Base-by-base conservation (phyloP, 2,113 vertebrate species). In the Phoxinus phoxinus region DNA sequence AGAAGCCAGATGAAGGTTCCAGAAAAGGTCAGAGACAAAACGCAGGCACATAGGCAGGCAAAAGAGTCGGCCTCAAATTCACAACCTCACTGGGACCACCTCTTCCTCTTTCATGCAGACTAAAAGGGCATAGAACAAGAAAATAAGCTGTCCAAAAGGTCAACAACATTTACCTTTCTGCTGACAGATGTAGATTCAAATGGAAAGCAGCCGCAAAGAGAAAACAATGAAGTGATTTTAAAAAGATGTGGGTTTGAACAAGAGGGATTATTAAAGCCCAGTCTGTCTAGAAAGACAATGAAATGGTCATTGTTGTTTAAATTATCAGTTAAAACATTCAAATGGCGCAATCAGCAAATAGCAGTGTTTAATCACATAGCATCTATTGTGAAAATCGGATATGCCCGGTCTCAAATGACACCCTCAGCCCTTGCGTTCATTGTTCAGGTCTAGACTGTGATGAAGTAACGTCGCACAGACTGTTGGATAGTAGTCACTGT, bases 81-180 rank as follows among this genome's bases (percentile, higher is more conserved):
- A 81, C 78, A 65, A 65, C 87, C 82, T 85, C 63, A 87, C 35
- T 86, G 44, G 67, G 56, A 51, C 71, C 86, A 81, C 87, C 85
- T 81, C 83, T 78, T 84, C 32, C 41, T 75, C 80, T 78, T 81
- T 90, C 56, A 77, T 84, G 69, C 72, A 81, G 83, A 86, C 84
- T 84, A 71, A 87, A 87, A 73, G 78, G 72, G 75, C 59, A 41
- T 82, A 88, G 48, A 74, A 85, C 74, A 58, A 75, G 85, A 77
- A 83, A 85, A 88, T 10, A 48, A 90, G 17, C 84, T 85, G 87
- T 90, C 82, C 21, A 21, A 88, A 76, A 78, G 41, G 37, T 85
- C 23, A 59, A 25, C 84, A 84, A 84, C 88, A 87, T 89, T 87
- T 84, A 91, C 72, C 85, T 91, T 92, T 91, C 88, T 92, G 89